These are phyloP conservation scores for Troides helena DNA, from an alignment of 2,888 invertebrate species.

Conservation along the genomic window DNA sequence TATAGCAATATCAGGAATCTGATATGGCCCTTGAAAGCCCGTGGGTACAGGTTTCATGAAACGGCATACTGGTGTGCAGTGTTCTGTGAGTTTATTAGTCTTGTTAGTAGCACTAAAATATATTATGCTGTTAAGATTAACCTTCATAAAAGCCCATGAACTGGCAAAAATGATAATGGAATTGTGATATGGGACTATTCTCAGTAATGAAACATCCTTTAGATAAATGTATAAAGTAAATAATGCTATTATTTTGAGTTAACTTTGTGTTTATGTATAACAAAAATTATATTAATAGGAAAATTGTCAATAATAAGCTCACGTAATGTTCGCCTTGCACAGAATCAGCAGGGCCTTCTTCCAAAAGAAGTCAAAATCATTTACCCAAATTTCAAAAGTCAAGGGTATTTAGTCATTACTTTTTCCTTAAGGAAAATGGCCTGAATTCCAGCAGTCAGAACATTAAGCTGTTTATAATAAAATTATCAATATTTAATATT, in stretches of 20 bases:
- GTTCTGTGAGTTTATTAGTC: slow-evolving; percentile 70
- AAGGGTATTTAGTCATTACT: no score
- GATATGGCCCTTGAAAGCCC: slow-evolving; percentile 63
- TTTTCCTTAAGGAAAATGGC: no score
- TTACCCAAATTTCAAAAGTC: no score
- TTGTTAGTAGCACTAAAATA: slow-evolving; percentile 32
- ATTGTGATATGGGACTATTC: slow-evolving; percentile 16
- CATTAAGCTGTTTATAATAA: neutral
- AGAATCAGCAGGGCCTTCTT: no score
- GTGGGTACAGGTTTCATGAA: slow-evolving; percentile 75
- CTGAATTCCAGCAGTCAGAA: no score
- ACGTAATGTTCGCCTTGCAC: no score
- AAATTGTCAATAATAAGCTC: no score
- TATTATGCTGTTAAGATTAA: slow-evolving; percentile 25
- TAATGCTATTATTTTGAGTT: neutral
- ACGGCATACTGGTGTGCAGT: slow-evolving; percentile 78
- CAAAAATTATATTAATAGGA: no score
- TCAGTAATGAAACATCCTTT: slow-evolving; percentile 3
- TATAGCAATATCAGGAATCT: slow-evolving; percentile 73
- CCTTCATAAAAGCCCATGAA: slow-evolving; percentile 25
- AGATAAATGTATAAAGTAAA: neutral
- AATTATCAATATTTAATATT: neutral
- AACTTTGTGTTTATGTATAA: no score
- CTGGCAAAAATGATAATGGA: slow-evolving; percentile 16
- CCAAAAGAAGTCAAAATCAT: no score